phyloP scores from a whole-genome alignment of 2,888 invertebrate species.

The Zaprionus obscuricornis region DNA sequence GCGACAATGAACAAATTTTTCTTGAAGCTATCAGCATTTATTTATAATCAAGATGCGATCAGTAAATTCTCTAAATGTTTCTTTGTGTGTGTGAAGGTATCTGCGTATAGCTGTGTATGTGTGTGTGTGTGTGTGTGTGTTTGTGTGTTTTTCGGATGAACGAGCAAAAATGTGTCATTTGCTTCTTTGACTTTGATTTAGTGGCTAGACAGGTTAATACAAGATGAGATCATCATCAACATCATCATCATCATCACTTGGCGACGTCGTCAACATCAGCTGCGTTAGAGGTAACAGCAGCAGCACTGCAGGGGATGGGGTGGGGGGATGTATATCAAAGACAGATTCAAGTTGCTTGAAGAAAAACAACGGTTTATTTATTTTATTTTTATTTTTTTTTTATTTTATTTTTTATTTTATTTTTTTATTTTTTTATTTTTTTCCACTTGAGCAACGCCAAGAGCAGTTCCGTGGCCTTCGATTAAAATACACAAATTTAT shows the following conservation, averaged over 20 bases:
- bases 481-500: no score
- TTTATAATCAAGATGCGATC: conserved; percentile 74
- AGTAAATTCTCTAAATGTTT: conserved; percentile 20
- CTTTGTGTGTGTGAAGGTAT: conserved; percentile 20
- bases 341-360: conserved; percentile 27
- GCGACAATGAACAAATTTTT: conserved; percentile 44
- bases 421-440: no score
- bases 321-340: neutral
- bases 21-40: conserved; percentile 69
- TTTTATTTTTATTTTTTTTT: no score
- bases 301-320: neutral
- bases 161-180: conserved; percentile 68
- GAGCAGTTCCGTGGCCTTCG: no score
- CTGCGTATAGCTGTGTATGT: conserved; percentile 21
- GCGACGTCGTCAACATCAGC: conserved; percentile 38
- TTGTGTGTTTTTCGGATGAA: conserved; percentile 43
- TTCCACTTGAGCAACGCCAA: no score
- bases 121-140: conserved; percentile 13
- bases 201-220: conserved; percentile 77
- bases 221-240: conserved; percentile 67
- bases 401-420: no score
- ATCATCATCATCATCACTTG: conserved; percentile 37
- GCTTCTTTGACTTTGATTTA: conserved; percentile 75
- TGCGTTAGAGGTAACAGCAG: conserved; percentile 10
- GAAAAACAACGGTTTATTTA: no score